Conservation (phyloP, 2,113 vertebrate species). For the Bufo bufo region DNA sequence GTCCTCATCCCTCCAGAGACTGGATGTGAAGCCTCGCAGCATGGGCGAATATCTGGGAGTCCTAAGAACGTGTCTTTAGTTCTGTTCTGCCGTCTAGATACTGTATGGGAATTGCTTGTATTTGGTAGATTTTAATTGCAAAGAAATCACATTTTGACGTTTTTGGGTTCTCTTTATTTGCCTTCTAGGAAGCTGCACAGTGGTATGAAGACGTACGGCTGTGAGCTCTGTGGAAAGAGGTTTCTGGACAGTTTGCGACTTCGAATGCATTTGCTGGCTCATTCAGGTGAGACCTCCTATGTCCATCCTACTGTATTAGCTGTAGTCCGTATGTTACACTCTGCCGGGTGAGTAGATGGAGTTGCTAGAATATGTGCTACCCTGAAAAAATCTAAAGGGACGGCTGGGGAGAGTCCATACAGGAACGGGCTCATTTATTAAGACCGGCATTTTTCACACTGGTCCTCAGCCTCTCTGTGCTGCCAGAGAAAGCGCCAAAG, state of each 20-base stretch:
- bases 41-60: no score
- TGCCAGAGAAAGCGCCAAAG: no score
- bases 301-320: not conserved
- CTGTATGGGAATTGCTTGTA: not conserved
- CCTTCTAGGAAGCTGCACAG: constrained; percentile 94
- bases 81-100: not conserved
- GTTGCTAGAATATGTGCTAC: not conserved
- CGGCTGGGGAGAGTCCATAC: no score
- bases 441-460: no score
- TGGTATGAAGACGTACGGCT: constrained; percentile 97
- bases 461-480: no score
- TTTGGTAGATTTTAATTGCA: not conserved
- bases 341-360: not conserved
- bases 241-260: constrained; percentile 98
- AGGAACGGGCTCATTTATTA: no score
- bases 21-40: no score
- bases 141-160: no score
- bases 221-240: constrained; percentile 95
- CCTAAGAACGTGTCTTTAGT: not conserved
- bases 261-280: constrained; percentile 98
- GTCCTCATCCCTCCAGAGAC: not conserved
- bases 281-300: constrained; percentile 83
- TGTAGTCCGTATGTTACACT: not conserved
- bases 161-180: constrained; percentile 9
- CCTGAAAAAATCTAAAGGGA: not conserved